These are phyloP conservation scores for Blastomussa wellsi DNA, from an alignment of 92 coral and sea anemone genomes.

Conservation along the genomic window DNA sequence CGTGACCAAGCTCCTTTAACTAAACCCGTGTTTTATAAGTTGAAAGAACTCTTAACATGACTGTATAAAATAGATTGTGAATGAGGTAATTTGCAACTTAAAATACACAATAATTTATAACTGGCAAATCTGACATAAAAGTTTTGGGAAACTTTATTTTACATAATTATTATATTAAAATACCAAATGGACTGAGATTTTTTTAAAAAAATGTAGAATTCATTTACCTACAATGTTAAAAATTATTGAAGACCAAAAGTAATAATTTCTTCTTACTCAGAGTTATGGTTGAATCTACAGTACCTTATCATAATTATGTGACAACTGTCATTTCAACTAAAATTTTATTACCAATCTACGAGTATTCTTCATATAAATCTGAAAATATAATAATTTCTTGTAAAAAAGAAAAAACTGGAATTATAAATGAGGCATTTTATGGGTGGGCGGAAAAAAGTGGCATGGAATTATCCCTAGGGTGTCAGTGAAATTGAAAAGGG, in stretches of 20 bases:
- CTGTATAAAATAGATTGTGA: too few relatives aligned
- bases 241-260: background rate
- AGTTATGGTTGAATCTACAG: too few relatives aligned
- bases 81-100: too few relatives aligned
- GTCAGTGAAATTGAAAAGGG: background rate
- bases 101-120: too few relatives aligned
- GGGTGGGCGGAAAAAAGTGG: background rate
- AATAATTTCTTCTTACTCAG: too few relatives aligned
- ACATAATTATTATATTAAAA: background rate
- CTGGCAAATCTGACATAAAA: too few relatives aligned
- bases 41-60: too few relatives aligned
- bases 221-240: background rate
- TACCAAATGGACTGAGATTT: background rate
- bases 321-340: background rate
- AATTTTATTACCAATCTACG: background rate
- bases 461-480: background rate
- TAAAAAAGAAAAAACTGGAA: background rate
- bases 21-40: too few relatives aligned
- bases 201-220: background rate
- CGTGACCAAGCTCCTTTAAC: too few relatives aligned
- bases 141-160: too few relatives aligned
- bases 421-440: background rate
- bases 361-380: background rate
- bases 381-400: background rate
- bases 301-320: background rate